Conservation (phyloP, 2,888 invertebrate genomes). For the Camponotus fellah region DNA sequence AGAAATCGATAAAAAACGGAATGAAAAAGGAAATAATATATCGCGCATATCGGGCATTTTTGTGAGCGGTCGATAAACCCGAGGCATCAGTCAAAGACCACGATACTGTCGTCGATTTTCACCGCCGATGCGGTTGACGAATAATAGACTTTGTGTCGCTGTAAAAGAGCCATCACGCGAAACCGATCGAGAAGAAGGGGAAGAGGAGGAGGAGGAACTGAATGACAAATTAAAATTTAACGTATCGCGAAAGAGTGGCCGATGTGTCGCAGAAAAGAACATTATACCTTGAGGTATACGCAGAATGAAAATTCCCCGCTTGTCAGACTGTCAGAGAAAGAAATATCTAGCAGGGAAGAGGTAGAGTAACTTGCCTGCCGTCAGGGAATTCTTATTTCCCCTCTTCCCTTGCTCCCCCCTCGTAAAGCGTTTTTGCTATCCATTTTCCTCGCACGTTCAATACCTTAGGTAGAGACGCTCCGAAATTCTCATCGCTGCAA, state of each 20-base stretch:
- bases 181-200: background rate
- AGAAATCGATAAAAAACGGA: background rate
- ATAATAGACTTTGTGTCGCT: conserved; percentile 6
- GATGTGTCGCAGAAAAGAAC: conserved; percentile 39
- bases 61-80: background rate
- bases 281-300: conserved; percentile 33
- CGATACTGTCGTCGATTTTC: background rate
- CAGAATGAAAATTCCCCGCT: conserved; percentile 54
- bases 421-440: conserved; percentile 47
- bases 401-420: background rate
- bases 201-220: background rate
- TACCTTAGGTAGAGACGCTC: conserved; percentile 4
- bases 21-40: background rate
- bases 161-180: conserved; percentile 24
- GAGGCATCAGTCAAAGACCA: background rate
- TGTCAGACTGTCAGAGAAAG: conserved; percentile 47
- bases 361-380: conserved; percentile 6
- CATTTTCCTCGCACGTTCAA: conserved; percentile 56
- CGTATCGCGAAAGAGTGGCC: conserved; percentile 44
- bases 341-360: conserved; percentile 50
- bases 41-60: background rate
- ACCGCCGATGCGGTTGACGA: background rate
- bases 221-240: conserved; percentile 61
- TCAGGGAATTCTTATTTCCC: conserved; percentile 63
- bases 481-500: conserved; percentile 44